These are phyloP conservation scores for Malurus elegans DNA, from an alignment of 2,113 vertebrate genomes.

Conservation along the genomic window DNA sequence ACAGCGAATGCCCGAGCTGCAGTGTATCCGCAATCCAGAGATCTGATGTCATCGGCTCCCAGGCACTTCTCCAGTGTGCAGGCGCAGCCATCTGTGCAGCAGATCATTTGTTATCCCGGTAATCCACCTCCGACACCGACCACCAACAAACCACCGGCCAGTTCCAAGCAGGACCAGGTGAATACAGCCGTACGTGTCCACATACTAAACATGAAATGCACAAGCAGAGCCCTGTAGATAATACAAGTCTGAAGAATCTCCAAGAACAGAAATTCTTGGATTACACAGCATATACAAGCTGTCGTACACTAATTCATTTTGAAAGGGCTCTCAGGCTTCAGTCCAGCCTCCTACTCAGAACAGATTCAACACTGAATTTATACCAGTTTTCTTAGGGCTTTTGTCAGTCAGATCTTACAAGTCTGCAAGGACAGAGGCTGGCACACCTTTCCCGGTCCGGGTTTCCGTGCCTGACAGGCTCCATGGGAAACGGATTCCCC, in stretches of 20 bases:
- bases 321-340: background rate
- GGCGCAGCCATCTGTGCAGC: background rate
- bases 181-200: accelerated
- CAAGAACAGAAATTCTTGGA: background rate
- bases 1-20: background rate
- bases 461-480: background rate
- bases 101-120: too few species aligned
- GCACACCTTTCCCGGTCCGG: background rate
- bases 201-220: background rate
- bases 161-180: background rate
- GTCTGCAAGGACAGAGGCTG: background rate
- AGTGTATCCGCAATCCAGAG: background rate
- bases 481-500: background rate
- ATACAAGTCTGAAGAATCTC: background rate
- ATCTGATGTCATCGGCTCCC: background rate
- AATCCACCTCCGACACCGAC: background rate
- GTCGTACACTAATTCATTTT: background rate
- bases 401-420: background rate
- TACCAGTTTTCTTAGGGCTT: background rate
- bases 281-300: background rate
- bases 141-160: background rate
- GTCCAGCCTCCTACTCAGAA: background rate
- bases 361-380: background rate
- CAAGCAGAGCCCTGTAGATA: background rate
- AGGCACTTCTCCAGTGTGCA: background rate